A percentile compares a stretch with the other conserved stretches of the same genome.
Conservation (phyloP, 2,888 invertebrate species). For the Psylliodes chrysocephalus region DNA sequence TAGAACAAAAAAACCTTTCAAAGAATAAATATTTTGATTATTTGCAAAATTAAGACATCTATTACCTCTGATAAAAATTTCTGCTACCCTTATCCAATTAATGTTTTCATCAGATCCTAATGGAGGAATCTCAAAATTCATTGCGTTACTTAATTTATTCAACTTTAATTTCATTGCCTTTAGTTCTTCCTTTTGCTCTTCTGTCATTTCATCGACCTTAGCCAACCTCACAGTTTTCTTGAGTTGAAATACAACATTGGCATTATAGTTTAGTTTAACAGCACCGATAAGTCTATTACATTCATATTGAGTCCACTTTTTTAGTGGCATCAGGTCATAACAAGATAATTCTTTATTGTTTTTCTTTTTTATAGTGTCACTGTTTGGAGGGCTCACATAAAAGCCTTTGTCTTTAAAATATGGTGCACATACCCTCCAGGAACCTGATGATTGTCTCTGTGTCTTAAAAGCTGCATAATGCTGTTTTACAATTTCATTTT, state of each 20-base stretch:
- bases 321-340: conserved; percentile 51
- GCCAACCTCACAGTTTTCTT: conserved; percentile 27
- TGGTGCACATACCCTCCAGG: conserved; percentile 65
- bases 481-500: conserved; percentile 31
- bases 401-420: conserved; percentile 74
- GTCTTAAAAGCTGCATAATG: conserved; percentile 9
- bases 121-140: conserved; percentile 46
- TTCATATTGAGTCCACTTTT: conserved; percentile 58
- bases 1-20: too few species aligned
- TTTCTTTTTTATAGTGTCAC: conserved; percentile 64
- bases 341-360: conserved; percentile 48
- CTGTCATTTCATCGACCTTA: background rate
- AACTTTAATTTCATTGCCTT: conserved; percentile 59
- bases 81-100: conserved; percentile 71
- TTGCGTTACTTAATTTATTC: conserved; percentile 45
- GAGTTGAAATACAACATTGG: conserved; percentile 43
- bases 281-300: conserved; percentile 48
- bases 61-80: conserved; percentile 57
- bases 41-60: too few species aligned
- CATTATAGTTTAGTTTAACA: conserved; percentile 51
- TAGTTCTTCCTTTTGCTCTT: conserved; percentile 52
- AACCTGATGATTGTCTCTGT: conserved; percentile 14
- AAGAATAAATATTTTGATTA: too few species aligned
- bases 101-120: conserved; percentile 61
- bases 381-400: conserved; percentile 69